Evolutionary conservation across 2,888 invertebrate genomes (phyloP).

Genomic region (Margaritifera margaritifera): DNA sequence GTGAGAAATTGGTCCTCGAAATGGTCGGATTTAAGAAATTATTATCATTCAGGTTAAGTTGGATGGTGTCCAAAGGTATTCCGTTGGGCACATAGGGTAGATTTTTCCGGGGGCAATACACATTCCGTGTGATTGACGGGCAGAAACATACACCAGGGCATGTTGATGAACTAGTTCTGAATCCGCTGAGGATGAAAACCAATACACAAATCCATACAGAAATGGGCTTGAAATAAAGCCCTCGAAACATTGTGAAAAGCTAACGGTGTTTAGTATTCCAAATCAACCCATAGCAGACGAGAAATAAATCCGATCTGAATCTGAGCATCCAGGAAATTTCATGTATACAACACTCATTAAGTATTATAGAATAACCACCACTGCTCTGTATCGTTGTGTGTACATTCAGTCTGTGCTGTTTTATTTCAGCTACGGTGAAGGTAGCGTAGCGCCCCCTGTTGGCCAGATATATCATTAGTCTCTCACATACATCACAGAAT

Average conservation of each 20-base stretch:
- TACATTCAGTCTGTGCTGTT: too few relatives aligned
- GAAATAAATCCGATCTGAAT: background rate
- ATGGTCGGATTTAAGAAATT: slow-evolving; percentile 60
- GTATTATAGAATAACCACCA: too few relatives aligned
- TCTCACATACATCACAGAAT: too few relatives aligned
- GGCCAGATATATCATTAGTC: too few relatives aligned
- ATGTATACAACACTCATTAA: background rate
- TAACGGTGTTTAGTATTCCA: background rate
- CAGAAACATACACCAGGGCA: slow-evolving; percentile 70
- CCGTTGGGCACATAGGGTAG: slow-evolving; percentile 64
- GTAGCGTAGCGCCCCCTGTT: too few relatives aligned
- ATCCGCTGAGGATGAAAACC: slow-evolving; percentile 19
- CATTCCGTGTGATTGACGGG: slow-evolving; percentile 63
- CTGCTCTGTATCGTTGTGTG: too few relatives aligned
- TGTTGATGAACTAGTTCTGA: slow-evolving; percentile 21
- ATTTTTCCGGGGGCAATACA: slow-evolving; percentile 66
- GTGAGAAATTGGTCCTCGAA: slow-evolving; percentile 63
- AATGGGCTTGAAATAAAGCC: slow-evolving; percentile 7
- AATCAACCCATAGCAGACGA: slow-evolving; percentile 9
- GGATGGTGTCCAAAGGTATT: slow-evolving; percentile 64
- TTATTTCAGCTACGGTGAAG: too few relatives aligned
- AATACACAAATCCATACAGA: slow-evolving; percentile 18
- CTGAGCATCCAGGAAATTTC: background rate
- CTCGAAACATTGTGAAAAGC: slow-evolving; percentile 12
- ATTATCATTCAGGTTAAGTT: slow-evolving; percentile 69